Percentiles rank a stretch among this genome's conserved stretches.
Evolutionary conservation across 2,888 invertebrate genomes (phyloP).

Genomic region (Cosmopolites sordidus): DNA sequence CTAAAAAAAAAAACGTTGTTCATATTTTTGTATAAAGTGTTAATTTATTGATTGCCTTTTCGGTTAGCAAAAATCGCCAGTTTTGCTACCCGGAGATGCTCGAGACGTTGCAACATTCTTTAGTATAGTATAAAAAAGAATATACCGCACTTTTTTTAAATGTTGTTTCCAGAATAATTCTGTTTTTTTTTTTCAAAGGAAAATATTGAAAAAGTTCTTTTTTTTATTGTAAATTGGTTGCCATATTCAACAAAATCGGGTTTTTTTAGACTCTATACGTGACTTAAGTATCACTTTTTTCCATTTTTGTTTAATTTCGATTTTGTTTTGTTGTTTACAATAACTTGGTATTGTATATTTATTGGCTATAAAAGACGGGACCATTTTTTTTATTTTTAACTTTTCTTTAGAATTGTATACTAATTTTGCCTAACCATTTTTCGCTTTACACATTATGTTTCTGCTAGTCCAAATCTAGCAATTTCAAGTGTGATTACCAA

Average conservation of each 20-base stretch:
- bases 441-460: conserved; percentile 25
- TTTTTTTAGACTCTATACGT: conserved; percentile 28
- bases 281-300: conserved; percentile 23
- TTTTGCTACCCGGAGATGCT: conserved; percentile 32
- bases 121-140: conserved; percentile 11
- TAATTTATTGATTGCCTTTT: conserved; percentile 33
- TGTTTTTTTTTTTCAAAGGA: conserved; percentile 26
- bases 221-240: conserved; percentile 36
- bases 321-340: conserved; percentile 27
- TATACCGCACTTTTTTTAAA: conserved; percentile 10
- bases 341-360: conserved; percentile 35
- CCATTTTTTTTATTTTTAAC: conserved; percentile 41
- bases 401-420: conserved; percentile 36
- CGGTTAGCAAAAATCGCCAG: conserved; percentile 38
- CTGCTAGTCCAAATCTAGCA: conserved; percentile 32
- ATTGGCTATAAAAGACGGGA: conserved; percentile 38
- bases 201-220: conserved; percentile 18
- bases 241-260: conserved; percentile 35
- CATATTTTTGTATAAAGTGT: conserved; percentile 46
- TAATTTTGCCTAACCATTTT: conserved; percentile 35
- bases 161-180: conserved; percentile 14
- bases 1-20: conserved; percentile 36
- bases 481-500: conserved; percentile 41
- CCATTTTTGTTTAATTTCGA: conserved; percentile 26
- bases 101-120: conserved; percentile 23